phyloP scores from a whole-genome alignment of 2,888 invertebrate genomes.

The Rhodophaea formosa region DNA sequence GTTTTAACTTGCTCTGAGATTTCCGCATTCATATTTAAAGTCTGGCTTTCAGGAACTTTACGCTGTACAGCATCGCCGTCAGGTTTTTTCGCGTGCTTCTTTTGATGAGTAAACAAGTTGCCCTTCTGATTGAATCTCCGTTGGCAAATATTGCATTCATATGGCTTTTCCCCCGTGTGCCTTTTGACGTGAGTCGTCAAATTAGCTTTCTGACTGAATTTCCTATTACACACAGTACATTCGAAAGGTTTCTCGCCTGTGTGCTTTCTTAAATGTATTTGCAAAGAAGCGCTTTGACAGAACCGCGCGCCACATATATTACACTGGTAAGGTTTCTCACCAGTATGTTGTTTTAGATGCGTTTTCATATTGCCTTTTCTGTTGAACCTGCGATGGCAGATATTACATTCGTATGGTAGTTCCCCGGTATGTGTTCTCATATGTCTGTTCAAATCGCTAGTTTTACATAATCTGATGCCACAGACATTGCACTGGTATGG shows the following conservation, averaged over 20 bases:
- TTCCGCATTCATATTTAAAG: background rate
- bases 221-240: constrained; percentile 1
- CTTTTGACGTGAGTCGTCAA: constrained; percentile 2
- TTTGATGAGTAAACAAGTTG: constrained; percentile 7
- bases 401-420: constrained; percentile 15
- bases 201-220: constrained; percentile 9
- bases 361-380: constrained; percentile 15
- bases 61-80: background rate
- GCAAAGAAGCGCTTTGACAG: constrained; percentile 2
- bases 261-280: constrained; percentile 14
- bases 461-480: constrained; percentile 2
- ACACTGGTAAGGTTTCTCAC: constrained; percentile 17
- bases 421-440: constrained; percentile 19
- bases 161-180: constrained; percentile 12
- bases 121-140: constrained; percentile 13
- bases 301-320: constrained; percentile 10
- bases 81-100: constrained; percentile 2
- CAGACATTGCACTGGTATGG: constrained; percentile 9
- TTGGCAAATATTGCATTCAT: constrained; percentile 9
- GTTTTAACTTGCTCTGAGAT: background rate
- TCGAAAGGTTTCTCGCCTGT: constrained; percentile 14
- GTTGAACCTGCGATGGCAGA: constrained; percentile 13
- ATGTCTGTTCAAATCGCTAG: constrained; percentile 14
- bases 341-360: constrained; percentile 14
- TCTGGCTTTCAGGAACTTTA: background rate